Percentiles rank a stretch among this genome's conserved stretches.
phyloP scores from a whole-genome alignment of 2,888 invertebrate genomes.

The Athrips mouffetella region DNA sequence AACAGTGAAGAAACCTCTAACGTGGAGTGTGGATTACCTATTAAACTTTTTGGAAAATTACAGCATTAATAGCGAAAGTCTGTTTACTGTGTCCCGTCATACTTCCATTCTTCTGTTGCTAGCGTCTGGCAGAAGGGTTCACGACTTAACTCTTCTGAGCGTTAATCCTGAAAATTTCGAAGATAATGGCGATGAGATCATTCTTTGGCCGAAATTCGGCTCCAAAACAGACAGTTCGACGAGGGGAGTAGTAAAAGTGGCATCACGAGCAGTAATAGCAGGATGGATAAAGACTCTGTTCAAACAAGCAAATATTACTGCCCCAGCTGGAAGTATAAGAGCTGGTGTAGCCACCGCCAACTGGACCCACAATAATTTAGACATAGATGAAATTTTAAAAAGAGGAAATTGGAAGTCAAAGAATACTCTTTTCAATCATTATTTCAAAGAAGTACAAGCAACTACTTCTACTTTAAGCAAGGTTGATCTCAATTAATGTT shows the following conservation, averaged over 20 bases:
- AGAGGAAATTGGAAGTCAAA: slow-evolving; percentile 16
- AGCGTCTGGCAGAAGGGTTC: slow-evolving; percentile 21
- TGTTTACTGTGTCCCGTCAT: slow-evolving; percentile 6
- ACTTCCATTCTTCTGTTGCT: slow-evolving; percentile 17
- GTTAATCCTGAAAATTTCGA: slow-evolving; percentile 3
- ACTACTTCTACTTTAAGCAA: not conserved
- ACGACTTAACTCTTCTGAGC: slow-evolving; percentile 19
- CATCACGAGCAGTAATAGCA: slow-evolving; percentile 11
- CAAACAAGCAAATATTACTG: slow-evolving; percentile 5
- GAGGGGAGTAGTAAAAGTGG: slow-evolving; percentile 3
- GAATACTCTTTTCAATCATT: slow-evolving; percentile 18
- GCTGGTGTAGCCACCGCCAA: slow-evolving; percentile 15
- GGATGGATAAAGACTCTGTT: slow-evolving; percentile 12
- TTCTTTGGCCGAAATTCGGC: not conserved
- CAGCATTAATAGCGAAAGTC: not conserved
- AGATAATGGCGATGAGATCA: not conserved
- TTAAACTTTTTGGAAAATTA: not conserved
- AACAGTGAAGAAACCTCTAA: not conserved
- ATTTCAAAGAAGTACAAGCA: slow-evolving; percentile 10
- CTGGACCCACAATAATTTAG: slow-evolving; percentile 5
- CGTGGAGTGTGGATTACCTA: not conserved
- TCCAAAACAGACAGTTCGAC: not conserved
- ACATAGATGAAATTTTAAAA: slow-evolving; percentile 16
- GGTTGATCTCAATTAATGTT: not conserved
- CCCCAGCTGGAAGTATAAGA: slow-evolving; percentile 16